phyloP scores from a whole-genome alignment of 2,888 invertebrate genomes.

The Dasypogon diadema region DNA sequence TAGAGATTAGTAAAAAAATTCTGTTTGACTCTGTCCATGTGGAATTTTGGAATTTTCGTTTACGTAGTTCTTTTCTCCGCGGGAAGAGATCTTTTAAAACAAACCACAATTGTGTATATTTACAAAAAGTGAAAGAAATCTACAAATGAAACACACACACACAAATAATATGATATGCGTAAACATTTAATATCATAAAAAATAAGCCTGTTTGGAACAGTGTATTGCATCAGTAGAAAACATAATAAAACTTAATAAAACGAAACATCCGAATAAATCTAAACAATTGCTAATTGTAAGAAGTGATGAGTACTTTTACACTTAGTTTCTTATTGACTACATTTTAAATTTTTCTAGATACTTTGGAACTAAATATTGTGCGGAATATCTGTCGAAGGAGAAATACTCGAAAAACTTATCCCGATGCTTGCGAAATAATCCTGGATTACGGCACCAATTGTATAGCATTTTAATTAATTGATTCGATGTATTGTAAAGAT shows the following conservation, averaged over 20 bases:
- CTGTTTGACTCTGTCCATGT: no score
- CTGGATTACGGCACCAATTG: conserved; percentile 70
- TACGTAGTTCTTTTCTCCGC: no score
- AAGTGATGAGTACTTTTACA: conserved; percentile 19
- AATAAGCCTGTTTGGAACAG: conserved; percentile 17
- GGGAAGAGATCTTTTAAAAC: no score
- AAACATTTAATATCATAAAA: conserved; percentile 29
- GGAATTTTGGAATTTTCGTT: no score
- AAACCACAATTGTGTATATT: no score
- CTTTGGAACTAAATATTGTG: conserved; percentile 66
- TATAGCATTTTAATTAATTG: conserved; percentile 72
- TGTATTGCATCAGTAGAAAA: conserved; percentile 26
- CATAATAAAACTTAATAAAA: conserved; percentile 1
- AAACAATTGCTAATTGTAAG: conserved; percentile 10
- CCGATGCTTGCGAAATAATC: conserved; percentile 65
- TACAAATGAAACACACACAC: neutral
- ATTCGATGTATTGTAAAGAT: conserved; percentile 73
- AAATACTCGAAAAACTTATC: conserved; percentile 65
- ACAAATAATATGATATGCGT: conserved; percentile 20
- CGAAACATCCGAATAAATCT: neutral
- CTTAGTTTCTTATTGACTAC: neutral
- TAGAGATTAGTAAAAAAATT: no score
- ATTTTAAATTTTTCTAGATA: conserved; percentile 65
- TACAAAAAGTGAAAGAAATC: no score
- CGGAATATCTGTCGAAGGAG: conserved; percentile 68